Percentiles rank a stretch among this genome's conserved stretches.
Evolutionary conservation across 2,888 invertebrate genomes (phyloP).

Genomic region (Bellardia pandia): DNA sequence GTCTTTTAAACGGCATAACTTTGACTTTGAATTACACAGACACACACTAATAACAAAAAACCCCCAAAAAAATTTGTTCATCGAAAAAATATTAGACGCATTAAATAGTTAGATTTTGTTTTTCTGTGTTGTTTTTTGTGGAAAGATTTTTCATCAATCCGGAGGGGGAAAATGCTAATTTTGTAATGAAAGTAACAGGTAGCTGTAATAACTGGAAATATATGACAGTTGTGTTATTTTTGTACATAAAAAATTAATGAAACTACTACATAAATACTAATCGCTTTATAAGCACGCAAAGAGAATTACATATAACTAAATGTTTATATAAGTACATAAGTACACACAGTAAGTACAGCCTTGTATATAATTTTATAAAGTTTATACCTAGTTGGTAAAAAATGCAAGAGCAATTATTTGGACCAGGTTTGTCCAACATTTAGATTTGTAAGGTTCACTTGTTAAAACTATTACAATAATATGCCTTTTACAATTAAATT

Average conservation of each 20-base stretch:
- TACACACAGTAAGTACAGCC: background rate
- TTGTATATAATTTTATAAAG: background rate
- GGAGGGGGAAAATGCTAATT: background rate
- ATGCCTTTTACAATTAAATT: too few species aligned
- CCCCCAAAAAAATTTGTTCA: background rate
- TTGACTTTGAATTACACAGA: conserved; percentile 46
- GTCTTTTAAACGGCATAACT: conserved; percentile 48
- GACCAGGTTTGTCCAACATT: background rate
- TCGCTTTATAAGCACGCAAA: conserved; percentile 50
- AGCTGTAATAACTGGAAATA: background rate
- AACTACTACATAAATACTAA: background rate
- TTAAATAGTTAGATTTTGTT: conserved; percentile 14
- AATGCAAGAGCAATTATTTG: background rate
- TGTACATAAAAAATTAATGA: background rate
- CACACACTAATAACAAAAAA: conserved; percentile 5
- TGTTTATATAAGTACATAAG: background rate
- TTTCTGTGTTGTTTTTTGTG: background rate
- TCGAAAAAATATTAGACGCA: conserved; percentile 6
- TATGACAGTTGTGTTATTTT: conserved; percentile 10
- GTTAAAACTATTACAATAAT: too few species aligned
- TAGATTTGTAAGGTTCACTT: background rate
- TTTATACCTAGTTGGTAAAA: background rate
- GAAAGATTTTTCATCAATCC: conserved; percentile 27
- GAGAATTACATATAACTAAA: background rate
- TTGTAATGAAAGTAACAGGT: conserved; percentile 41